A percentile compares a stretch with the other conserved stretches of the same genome.
These are phyloP conservation scores for Acromyrmex heyeri DNA, from an alignment of 1,140 invertebrate genomes.

Conservation along the genomic window DNA sequence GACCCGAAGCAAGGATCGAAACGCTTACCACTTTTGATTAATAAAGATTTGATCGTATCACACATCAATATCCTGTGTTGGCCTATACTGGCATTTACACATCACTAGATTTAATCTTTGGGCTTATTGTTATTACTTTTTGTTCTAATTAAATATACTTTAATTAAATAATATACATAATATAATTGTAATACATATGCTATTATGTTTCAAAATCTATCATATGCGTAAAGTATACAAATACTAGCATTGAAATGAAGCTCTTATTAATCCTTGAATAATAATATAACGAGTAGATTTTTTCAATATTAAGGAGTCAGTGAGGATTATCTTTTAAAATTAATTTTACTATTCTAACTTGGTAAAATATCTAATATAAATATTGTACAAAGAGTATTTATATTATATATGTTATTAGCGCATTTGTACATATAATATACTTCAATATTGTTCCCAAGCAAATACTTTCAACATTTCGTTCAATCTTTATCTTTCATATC, in stretches of 20 bases:
- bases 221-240: background rate
- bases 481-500: background rate
- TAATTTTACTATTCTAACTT: background rate
- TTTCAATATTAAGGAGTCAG: background rate
- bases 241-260: constrained; percentile 1
- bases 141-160: constrained; percentile 1
- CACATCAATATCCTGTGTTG: too few species aligned
- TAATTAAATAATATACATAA: constrained; percentile 3
- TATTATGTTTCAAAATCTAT: constrained; percentile 45
- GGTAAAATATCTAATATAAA: background rate
- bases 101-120: too few species aligned
- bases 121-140: background rate
- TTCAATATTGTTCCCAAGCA: constrained; percentile 25
- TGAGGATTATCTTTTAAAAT: background rate
- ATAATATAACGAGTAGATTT: background rate
- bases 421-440: constrained; percentile 7
- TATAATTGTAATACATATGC: background rate
- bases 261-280: background rate
- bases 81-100: too few species aligned
- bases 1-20: too few species aligned
- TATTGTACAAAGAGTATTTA: background rate
- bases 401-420: constrained; percentile 1
- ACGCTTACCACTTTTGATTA: too few species aligned
- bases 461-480: constrained; percentile 14
- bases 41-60: too few species aligned